Evolutionary conservation across 1,140 invertebrate genomes (phyloP), one percentile per base, ranked within the genome.

Genomic region (Melipona quadrifasciata): DNA sequence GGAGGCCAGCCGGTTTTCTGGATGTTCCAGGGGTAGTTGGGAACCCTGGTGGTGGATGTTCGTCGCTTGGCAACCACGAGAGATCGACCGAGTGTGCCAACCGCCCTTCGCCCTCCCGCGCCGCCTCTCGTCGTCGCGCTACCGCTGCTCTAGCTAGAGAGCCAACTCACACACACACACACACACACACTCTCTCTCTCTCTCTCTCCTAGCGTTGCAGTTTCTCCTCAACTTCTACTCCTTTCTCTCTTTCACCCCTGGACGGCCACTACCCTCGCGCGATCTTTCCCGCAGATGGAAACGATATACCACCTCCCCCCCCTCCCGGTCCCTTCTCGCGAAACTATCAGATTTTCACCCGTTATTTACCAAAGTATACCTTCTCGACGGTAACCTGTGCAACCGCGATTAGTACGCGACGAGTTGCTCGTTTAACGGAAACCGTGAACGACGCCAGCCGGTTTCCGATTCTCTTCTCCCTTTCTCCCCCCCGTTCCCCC

Each of bases 31-130:
- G 81, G 82, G 82, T 84, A 79, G 85, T 78, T 61, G 77, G 64
- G 75, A 65, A 58, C 78, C 82, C 79, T 86, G 86, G 87, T 82
- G 90, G 90, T 91, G 92, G 93, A 93, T 93, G 93, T 92, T 87
- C 86, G 94, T 94, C 92, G 93, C 94, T 85, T 93, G 91, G 93
- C 93, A 94, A 94, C 94, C 91, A 87, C 90, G 91, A 90, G 91
- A 94, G 93, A 94, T 94, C 94, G 94, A 94, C 93, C 94, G 92
- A 93, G 91, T 83, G 80, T 81, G 55, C 78, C 78, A 87, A 58
- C 84, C 80, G 82, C 89, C 89, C 82, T 58, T 75, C 58, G 27
- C 70, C 55, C 47, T 53, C 70, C 65, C 19, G 5, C 61, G 19
- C 47, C 80, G 64, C 39, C 39, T 68, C 53, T 51, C 34, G 6